Base-by-base conservation (phyloP, 2,113 vertebrate genomes). In the Neolamprologus kungweensis region DNA sequence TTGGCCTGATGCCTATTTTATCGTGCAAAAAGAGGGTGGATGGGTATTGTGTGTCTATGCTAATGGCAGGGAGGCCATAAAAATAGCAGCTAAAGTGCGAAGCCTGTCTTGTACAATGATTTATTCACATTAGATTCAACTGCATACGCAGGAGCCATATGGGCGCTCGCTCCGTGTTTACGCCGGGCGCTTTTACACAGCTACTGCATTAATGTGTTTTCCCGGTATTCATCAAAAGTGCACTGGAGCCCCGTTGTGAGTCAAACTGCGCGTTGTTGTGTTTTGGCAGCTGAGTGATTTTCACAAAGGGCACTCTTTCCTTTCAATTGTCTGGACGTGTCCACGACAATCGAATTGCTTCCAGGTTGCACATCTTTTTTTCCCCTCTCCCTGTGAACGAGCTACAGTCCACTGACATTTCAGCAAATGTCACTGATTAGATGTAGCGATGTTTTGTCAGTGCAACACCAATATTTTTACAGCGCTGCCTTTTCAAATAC, bases 51-150 rank as follows among this genome's bases (percentile, higher is more conserved):
- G 78, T 45, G 51, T 81, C 40, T n/a, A 19, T 65, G 82, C 75
- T 85, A 88, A 92, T 85, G 81, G 78, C 1, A 33, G 33, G 3
- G 9, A 7, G 31, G 54, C 21, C 23, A 55, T 87, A 84, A 89
- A 94, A 93, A 93, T 88, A 92, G 86, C 54, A 21, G 68, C 82
- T 84, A 75, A 85, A 81, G 81, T 86, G 83, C 91, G 93, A 75
- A 75, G 42, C 71, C 84, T 55, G 85, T 73, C 80, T 65, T 60
- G 7, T 75, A 19, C 53, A 28, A 92, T 92, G 86, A 93, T 94
- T 95, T 92, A 93, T 95, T 95, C 88, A 89, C 81, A 90, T 92
- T 68, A 53, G 55, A 68, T 60, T 37, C 10, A 11, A 78, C 75
- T 14, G 31, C 58, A 65, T 13, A 47, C 9, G 16, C 47, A 16